Conservation (phyloP, 2,888 invertebrate species). For the Rhagophthalmus giganteus region DNA sequence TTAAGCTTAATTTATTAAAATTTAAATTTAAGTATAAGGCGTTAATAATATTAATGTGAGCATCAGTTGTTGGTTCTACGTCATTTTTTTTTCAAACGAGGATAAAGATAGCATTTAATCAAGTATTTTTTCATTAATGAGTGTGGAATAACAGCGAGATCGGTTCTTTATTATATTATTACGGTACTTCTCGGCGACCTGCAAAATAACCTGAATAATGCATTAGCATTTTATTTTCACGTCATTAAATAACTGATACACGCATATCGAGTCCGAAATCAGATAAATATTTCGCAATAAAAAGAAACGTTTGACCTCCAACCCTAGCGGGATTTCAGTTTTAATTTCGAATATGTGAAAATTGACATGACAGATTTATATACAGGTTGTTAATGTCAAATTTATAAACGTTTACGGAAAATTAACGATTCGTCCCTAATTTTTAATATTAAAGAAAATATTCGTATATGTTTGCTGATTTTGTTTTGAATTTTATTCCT, state of each 20-base stretch:
- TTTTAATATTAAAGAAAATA: too few species aligned
- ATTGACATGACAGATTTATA: conserved; percentile 34
- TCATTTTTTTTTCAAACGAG: too few species aligned
- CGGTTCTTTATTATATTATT: conserved; percentile 12
- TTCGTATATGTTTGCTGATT: too few species aligned
- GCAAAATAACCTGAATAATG: conserved; percentile 8
- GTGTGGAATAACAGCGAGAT: conserved; percentile 4
- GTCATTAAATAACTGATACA: conserved; percentile 17
- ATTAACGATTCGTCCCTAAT: too few species aligned
- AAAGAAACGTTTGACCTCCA: conserved; percentile 30
- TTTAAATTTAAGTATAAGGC: too few species aligned
- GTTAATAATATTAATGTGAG: too few species aligned
- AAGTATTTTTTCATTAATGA: conserved; percentile 8
- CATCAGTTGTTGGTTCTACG: too few species aligned
- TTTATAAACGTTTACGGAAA: too few species aligned
- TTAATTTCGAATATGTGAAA: conserved; percentile 23
- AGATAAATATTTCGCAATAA: conserved; percentile 29
- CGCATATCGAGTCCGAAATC: conserved; percentile 16
- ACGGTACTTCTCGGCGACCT: conserved; percentile 11
- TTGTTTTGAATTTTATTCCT: too few species aligned
- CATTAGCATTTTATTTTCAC: conserved; percentile 21
- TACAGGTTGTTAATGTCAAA: too few species aligned
- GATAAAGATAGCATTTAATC: too few species aligned
- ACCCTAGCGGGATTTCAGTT: conserved; percentile 34
- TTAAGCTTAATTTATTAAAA: too few species aligned